Base-by-base conservation (phyloP, 2,113 vertebrate genomes). In the Burhinus oedicnemus region DNA sequence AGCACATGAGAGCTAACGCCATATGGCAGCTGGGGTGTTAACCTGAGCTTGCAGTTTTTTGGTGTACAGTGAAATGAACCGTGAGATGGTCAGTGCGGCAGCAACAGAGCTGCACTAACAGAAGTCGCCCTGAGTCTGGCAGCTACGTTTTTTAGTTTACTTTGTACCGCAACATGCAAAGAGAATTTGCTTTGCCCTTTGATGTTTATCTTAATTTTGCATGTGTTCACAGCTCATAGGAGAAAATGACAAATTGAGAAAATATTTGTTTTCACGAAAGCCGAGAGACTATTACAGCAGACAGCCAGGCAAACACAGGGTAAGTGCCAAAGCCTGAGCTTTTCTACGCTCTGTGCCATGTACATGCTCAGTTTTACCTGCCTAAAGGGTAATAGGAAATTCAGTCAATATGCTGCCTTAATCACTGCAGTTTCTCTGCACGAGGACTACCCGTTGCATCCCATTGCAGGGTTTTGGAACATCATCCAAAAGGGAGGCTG, bases 181-280 rank as follows among this genome's bases (percentile, higher is more conserved):
- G 51, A 76, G 38, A 90, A 77, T 80, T 87, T 80, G 27, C 45
- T 94, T 61, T 90, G 75, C 87, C 66, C 87, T 95, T 87, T 90
- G 81, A 96, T 90, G 87, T 93, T 96, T 95, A 83, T 88, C 58
- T 89, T 65, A 61, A 85, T 96, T 93, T 93, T 65, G 40, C 65
- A 70, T 85, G 62, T 76, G 23, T 94, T 96, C 92, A 65, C 87
- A 93, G 69, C 84, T 94, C 84, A 69, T n/a, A 51, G 66, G 57
- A 91, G 78, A 91, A 91, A 95, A 87, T 90, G 90, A 95, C 74
- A 83, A 93, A 96, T 42, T 85, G 96, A 42, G 82, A 91, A 96
- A 97, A 96, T 91, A 90, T 83, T 96, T 97, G 84, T 93, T 96
- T 96, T 91, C 78, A 69, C 44, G 72, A 72, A 95, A 96, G 78